Percentiles rank a stretch among this genome's conserved stretches.
phyloP scores from a whole-genome alignment of 1,140 invertebrate species.

The Chymomyza costata region DNA sequence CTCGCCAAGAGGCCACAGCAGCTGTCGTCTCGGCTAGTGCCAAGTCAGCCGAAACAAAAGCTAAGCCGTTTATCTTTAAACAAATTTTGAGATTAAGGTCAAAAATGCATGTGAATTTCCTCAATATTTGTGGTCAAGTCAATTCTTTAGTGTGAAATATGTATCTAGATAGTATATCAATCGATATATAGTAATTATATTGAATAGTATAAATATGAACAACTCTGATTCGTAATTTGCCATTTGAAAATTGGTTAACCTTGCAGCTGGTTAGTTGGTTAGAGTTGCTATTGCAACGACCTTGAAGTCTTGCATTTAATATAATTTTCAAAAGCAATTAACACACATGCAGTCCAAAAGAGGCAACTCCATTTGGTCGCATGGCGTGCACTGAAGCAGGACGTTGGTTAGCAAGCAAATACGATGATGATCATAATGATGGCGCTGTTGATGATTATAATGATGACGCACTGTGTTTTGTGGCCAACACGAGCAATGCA shows the following conservation, averaged over 20 bases:
- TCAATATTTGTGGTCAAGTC: conserved; percentile 48
- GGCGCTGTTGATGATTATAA: too few relatives aligned
- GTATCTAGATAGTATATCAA: too few relatives aligned
- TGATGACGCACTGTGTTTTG: background rate
- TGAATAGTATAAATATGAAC: too few relatives aligned
- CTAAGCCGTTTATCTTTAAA: conserved; percentile 24
- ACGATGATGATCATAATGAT: too few relatives aligned
- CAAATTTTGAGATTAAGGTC: conserved; percentile 47
- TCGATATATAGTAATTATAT: too few relatives aligned
- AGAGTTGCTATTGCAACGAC: conserved; percentile 18
- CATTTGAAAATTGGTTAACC: conserved; percentile 26
- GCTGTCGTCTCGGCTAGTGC: background rate
- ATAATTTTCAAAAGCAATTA: conserved; percentile 60
- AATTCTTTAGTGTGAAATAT: too few relatives aligned
- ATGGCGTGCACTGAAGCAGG: conserved; percentile 55
- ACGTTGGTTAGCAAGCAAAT: too few relatives aligned
- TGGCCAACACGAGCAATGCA: background rate
- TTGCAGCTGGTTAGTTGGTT: conserved; percentile 12
- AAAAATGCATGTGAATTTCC: conserved; percentile 44
- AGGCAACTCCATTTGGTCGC: background rate
- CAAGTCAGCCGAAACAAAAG: background rate
- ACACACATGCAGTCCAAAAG: conserved; percentile 22
- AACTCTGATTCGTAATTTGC: conserved; percentile 30
- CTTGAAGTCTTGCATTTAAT: conserved; percentile 25
- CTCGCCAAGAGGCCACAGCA: conserved; percentile 8